Evolutionary conservation across 2,888 invertebrate species (phyloP).

Genomic region (Cylloceria caligata): DNA sequence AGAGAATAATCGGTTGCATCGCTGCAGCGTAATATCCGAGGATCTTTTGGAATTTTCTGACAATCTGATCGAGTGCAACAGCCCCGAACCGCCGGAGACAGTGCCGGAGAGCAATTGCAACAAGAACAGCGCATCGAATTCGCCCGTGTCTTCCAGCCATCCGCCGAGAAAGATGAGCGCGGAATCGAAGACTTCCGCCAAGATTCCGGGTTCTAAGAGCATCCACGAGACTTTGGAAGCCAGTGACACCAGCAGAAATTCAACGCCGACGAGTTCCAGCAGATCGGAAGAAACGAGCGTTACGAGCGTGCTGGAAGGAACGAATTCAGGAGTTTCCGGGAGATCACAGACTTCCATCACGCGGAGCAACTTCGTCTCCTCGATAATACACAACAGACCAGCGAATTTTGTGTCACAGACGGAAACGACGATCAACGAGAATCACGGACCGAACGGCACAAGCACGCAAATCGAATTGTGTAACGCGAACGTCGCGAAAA

Average conservation of each 20-base stretch:
- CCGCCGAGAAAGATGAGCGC: constrained; percentile 71
- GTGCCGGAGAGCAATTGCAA: constrained; percentile 53
- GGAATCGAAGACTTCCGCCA: constrained; percentile 71
- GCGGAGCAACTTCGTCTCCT: constrained; percentile 42
- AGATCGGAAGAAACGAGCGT: constrained; percentile 67
- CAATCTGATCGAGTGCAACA: constrained; percentile 76
- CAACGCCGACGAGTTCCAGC: constrained; percentile 69
- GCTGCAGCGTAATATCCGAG: constrained; percentile 81
- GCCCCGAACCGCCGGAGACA: constrained; percentile 51
- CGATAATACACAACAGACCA: constrained; percentile 47
- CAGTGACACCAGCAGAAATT: constrained; percentile 71
- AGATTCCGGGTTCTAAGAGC: constrained; percentile 63
- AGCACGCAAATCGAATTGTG: constrained; percentile 41
- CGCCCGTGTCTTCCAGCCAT: constrained; percentile 65
- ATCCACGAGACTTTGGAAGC: constrained; percentile 69
- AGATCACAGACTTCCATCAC: constrained; percentile 52
- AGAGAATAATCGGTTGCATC: constrained; percentile 79
- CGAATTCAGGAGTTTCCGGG: constrained; percentile 18
- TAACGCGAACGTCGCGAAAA: constrained; percentile 29
- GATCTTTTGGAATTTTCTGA: constrained; percentile 82
- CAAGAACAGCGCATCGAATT: constrained; percentile 65
- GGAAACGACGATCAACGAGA: constrained; percentile 41
- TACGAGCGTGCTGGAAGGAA: constrained; percentile 20
- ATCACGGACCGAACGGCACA: constrained; percentile 37
- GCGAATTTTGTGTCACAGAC: constrained; percentile 40